These are phyloP conservation scores for Leucopsar rothschildi DNA, from an alignment of 2,113 vertebrate species.

Conservation along the genomic window DNA sequence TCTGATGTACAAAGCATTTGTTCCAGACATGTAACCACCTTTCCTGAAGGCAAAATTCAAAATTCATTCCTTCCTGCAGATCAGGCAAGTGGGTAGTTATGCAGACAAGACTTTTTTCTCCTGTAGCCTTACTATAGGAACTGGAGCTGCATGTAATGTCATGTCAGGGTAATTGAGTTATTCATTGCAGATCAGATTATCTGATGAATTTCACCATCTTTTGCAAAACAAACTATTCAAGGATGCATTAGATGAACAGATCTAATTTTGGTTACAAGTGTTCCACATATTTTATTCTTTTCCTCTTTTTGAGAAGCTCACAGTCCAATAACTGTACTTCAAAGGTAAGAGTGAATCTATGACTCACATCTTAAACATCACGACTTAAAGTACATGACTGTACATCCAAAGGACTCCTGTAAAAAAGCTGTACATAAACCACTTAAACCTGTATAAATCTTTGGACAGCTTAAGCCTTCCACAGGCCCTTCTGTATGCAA, in stretches of 20 bases:
- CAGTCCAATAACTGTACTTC: background rate
- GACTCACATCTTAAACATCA: conserved; percentile 18
- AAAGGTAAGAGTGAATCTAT: conserved; percentile 62
- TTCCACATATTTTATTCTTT: conserved; percentile 40
- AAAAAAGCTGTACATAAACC: background rate
- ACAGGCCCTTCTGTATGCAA: background rate
- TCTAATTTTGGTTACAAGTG: conserved; percentile 20
- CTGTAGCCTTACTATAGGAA: background rate
- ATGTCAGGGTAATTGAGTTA: conserved; percentile 17
- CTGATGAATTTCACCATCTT: background rate
- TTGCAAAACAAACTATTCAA: conserved; percentile 39
- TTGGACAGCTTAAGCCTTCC: background rate
- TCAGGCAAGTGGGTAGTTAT: background rate
- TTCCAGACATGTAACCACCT: background rate
- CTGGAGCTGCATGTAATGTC: background rate
- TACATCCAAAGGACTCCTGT: conserved; percentile 6
- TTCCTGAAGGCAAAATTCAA: conserved; percentile 40
- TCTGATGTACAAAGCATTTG: conserved; percentile 4
- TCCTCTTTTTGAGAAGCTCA: conserved; percentile 16
- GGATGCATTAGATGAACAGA: background rate
- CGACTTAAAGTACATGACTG: background rate
- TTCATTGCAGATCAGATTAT: conserved; percentile 18
- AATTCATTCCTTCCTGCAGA: background rate
- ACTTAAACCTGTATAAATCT: background rate
- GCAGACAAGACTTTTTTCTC: background rate